phyloP scores from a whole-genome alignment of 2,113 vertebrate species.

The Leptosomus discolor region DNA sequence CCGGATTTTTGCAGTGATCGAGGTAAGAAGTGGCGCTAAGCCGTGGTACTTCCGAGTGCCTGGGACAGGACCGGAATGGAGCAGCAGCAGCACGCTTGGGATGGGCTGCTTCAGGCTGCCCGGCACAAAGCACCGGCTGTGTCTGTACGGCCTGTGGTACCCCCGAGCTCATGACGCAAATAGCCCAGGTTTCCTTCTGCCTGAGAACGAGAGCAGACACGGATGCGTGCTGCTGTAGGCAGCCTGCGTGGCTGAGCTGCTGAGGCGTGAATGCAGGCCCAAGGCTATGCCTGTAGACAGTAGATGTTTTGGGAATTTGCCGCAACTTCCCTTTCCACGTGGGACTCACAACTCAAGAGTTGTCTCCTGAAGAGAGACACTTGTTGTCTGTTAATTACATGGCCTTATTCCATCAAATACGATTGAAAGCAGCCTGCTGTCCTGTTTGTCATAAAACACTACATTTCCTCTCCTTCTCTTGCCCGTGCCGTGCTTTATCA shows the following conservation, averaged over 20 bases:
- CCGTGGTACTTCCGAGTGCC: accelerated
- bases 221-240: accelerated
- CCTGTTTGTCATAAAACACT: neutral
- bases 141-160: neutral
- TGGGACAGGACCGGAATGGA: neutral
- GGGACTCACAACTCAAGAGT: neutral
- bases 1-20: slow-evolving; percentile 78
- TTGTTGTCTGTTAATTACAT: neutral
- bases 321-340: neutral
- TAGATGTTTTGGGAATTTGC: neutral
- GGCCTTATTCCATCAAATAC: neutral
- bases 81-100: neutral
- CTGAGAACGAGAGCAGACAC: neutral
- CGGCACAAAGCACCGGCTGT: neutral
- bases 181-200: neutral
- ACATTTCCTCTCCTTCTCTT: neutral
- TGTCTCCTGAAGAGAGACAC: neutral
- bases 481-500: neutral
- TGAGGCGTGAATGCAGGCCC: accelerated
- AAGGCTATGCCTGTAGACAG: neutral
- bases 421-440: neutral
- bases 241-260: neutral
- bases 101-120: neutral
- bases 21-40: slow-evolving; percentile 72
- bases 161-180: neutral